Evolutionary conservation across 1,140 invertebrate genomes (phyloP).

Genomic region (Drosophila tani): DNA sequence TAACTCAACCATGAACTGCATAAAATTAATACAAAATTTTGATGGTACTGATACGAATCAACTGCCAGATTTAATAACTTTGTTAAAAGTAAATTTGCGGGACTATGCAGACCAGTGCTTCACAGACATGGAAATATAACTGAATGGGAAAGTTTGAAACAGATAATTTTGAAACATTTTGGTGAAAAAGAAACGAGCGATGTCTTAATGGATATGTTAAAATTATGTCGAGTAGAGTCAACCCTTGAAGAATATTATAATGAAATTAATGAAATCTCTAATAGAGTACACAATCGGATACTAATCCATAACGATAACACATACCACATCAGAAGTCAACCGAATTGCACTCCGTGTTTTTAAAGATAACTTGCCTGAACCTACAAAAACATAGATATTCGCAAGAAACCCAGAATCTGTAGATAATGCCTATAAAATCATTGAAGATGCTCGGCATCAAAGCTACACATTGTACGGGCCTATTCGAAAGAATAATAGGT

Average conservation of each 20-base stretch:
- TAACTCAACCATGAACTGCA: constrained; percentile 34
- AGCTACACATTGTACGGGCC: constrained; percentile 14
- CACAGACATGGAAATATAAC: constrained; percentile 5
- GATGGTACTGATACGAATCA: constrained; percentile 23
- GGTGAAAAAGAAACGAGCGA: constrained; percentile 3
- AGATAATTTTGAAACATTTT: not conserved
- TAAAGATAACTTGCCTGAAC: constrained; percentile 22
- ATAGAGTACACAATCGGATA: constrained; percentile 23
- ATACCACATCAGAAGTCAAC: constrained; percentile 30
- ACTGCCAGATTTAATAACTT: constrained; percentile 14
- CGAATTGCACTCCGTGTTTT: constrained; percentile 30
- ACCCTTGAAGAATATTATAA: constrained; percentile 11
- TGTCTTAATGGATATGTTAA: constrained; percentile 14
- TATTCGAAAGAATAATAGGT: constrained; percentile 6
- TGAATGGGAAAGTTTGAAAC: constrained; percentile 4
- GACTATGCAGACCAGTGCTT: constrained; percentile 7
- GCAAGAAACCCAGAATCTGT: constrained; percentile 18
- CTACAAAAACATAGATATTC: constrained; percentile 40
- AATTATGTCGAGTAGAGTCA: constrained; percentile 6
- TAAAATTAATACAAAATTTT: constrained; percentile 32
- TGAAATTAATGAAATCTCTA: constrained; percentile 14
- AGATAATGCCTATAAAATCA: constrained; percentile 30
- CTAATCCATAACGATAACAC: constrained; percentile 19
- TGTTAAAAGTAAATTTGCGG: not conserved
- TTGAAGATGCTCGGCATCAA: constrained; percentile 14